Conservation (phyloP, 2,797 vertebrate genomes). For the Propithecus deckenii region DNA sequence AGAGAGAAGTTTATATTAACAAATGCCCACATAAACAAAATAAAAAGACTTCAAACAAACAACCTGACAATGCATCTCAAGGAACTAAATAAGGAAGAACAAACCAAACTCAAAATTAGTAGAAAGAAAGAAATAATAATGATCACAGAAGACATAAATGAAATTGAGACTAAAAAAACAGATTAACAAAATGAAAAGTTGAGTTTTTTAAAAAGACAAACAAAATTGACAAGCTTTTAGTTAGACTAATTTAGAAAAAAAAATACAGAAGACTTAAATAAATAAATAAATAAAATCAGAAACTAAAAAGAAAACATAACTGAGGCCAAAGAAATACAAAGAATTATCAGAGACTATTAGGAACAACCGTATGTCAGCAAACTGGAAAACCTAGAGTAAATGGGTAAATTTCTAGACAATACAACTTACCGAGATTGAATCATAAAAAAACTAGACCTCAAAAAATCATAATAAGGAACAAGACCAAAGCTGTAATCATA, state of each 20-base stretch:
- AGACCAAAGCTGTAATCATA: not conserved
- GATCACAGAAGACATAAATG: not conserved
- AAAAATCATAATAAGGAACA: not conserved
- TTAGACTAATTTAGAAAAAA: not conserved
- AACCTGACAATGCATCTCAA: not conserved
- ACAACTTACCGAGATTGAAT: not conserved
- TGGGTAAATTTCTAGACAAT: not conserved
- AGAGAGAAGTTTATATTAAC: not conserved
- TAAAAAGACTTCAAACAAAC: not conserved
- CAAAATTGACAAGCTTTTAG: not conserved
- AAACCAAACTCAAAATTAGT: not conserved
- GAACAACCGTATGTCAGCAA: not conserved
- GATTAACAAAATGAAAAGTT: not conserved
- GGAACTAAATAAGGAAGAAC: not conserved
- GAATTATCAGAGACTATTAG: not conserved
- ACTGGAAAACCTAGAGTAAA: not conserved
- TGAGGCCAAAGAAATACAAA: not conserved
- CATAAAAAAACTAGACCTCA: not conserved
- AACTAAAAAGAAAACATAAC: not conserved
- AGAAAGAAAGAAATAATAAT: not conserved
- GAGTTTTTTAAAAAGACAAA: not conserved
- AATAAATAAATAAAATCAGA: not conserved
- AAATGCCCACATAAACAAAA: not conserved
- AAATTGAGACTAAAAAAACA: not conserved
- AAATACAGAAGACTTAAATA: not conserved